Conservation (phyloP, 1,140 invertebrate species). For the Drosophila simulans region DNA sequence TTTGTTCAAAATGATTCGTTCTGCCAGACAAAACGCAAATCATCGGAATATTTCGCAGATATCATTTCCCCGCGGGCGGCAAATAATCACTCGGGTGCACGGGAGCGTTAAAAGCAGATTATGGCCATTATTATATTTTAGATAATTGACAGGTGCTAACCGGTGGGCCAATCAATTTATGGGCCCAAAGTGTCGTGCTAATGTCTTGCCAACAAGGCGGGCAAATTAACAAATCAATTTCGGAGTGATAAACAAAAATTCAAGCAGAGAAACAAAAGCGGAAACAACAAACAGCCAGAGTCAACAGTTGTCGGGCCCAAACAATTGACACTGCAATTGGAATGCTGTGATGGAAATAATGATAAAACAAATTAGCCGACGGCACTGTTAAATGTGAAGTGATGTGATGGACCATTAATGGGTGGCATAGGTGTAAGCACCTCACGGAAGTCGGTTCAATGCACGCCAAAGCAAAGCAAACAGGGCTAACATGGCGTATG, state of each 20-base stretch:
- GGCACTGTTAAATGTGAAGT: slow-evolving; percentile 32
- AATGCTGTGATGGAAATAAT: slow-evolving; percentile 29
- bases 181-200: slow-evolving; percentile 55
- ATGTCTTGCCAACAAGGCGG: slow-evolving; percentile 61
- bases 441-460: slow-evolving; percentile 69
- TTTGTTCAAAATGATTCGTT: slow-evolving; percentile 7
- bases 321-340: slow-evolving; percentile 32
- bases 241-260: slow-evolving; percentile 56
- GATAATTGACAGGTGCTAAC: slow-evolving; percentile 59
- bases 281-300: slow-evolving; percentile 24
- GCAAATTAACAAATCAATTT: slow-evolving; percentile 76
- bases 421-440: slow-evolving; percentile 24
- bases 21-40: slow-evolving; percentile 38
- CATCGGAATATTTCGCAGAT: slow-evolving; percentile 6
- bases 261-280: slow-evolving; percentile 21
- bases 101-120: slow-evolving; percentile 23
- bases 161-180: slow-evolving; percentile 55
- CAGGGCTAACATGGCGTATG: slow-evolving; percentile 62
- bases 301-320: slow-evolving; percentile 16
- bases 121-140: slow-evolving; percentile 18
- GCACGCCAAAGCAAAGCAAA: slow-evolving; percentile 43
- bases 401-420: slow-evolving; percentile 39
- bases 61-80: background rate
- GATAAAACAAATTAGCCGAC: slow-evolving; percentile 34
- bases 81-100: slow-evolving; percentile 14